Percentiles rank a stretch among this genome's conserved stretches.
These are phyloP conservation scores for Lonchura striata DNA, from an alignment of 2,113 vertebrate species.

Conservation along the genomic window DNA sequence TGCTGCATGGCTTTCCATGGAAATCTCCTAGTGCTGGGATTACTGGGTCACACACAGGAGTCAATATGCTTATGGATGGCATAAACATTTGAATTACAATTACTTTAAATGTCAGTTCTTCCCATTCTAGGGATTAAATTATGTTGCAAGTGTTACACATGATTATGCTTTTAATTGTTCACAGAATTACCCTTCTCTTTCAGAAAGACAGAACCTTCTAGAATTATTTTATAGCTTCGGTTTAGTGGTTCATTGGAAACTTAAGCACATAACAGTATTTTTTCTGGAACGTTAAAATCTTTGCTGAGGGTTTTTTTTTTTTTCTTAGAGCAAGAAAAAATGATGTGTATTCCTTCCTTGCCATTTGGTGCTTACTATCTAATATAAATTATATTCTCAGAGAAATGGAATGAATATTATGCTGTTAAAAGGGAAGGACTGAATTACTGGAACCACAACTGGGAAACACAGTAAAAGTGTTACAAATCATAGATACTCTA, in stretches of 20 bases:
- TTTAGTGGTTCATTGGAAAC: neutral
- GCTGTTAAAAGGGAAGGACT: neutral
- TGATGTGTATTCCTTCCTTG: neutral
- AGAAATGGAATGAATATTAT: neutral
- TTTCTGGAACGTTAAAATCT: constrained; percentile 1
- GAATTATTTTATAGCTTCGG: neutral
- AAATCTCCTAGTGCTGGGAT: neutral
- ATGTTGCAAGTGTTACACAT: neutral
- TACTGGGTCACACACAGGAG: neutral
- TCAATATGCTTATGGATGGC: neutral
- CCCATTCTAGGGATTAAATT: neutral
- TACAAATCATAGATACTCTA: neutral
- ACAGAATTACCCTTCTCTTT: neutral
- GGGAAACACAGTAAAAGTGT: neutral
- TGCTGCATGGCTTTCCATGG: neutral
- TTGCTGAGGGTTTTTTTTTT: neutral
- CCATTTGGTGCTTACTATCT: neutral
- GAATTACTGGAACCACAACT: neutral
- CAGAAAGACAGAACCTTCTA: neutral
- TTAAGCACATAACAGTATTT: neutral
- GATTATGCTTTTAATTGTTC: constrained; percentile 9
- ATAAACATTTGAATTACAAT: neutral
- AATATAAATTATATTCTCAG: neutral
- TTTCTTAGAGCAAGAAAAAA: neutral
- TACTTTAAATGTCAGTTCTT: neutral